Conservation (phyloP, 1,140 invertebrate species). For the Brachionus angularis region DNA sequence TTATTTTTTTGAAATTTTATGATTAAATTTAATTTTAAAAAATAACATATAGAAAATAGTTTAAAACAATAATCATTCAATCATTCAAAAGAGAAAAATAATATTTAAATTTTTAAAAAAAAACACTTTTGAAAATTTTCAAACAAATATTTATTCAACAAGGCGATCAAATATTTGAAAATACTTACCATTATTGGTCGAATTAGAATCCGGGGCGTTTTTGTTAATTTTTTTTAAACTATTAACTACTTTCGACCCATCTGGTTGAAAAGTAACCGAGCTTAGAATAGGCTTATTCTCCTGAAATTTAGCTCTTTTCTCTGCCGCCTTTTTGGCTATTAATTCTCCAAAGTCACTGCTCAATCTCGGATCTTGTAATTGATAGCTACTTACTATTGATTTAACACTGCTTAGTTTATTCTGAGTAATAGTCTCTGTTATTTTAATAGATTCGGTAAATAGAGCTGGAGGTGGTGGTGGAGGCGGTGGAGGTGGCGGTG, state of each 20-base stretch:
- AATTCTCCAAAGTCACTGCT: slow-evolving; percentile 31
- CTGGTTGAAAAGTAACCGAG: slow-evolving; percentile 26
- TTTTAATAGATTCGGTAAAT: not conserved
- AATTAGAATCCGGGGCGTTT: too few species aligned
- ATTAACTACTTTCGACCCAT: slow-evolving; percentile 25
- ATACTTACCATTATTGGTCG: too few species aligned
- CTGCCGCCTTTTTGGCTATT: slow-evolving; percentile 38
- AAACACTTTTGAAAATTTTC: too few species aligned
- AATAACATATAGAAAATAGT: too few species aligned
- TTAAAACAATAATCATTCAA: too few species aligned
- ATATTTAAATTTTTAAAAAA: too few species aligned
- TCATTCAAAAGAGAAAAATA: too few species aligned
- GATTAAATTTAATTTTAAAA: too few species aligned
- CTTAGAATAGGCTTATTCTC: slow-evolving; percentile 27
- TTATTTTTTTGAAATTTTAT: too few species aligned
- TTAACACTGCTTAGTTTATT: not conserved
- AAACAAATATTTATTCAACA: too few species aligned
- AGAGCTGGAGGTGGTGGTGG: not conserved
- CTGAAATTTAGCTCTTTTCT: slow-evolving; percentile 42
- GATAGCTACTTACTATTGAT: not conserved
- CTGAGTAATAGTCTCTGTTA: not conserved
- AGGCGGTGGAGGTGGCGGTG: not conserved
- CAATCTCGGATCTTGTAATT: slow-evolving; percentile 15
- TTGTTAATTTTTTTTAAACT: not conserved
- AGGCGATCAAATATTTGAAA: too few species aligned